These are phyloP conservation scores for Conomelus anceps DNA, from an alignment of 2,888 invertebrate genomes.

Conservation along the genomic window DNA sequence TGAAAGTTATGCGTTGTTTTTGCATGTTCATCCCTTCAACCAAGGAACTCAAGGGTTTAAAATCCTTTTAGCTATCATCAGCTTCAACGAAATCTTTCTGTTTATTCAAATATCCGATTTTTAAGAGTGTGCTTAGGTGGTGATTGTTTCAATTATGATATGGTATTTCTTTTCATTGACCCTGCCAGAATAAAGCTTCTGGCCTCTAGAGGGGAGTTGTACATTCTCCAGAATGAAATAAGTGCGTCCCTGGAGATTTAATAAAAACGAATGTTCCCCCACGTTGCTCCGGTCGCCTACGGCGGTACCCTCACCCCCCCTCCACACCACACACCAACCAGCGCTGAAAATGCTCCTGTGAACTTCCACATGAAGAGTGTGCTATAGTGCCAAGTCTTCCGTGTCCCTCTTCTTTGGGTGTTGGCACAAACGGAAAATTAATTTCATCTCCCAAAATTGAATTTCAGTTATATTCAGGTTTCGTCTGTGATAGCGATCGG, in stretches of 20 bases:
- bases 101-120: no score
- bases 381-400: neutral
- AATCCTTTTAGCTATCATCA: no score
- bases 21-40: no score
- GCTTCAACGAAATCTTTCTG: no score
- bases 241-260: slow-evolving; percentile 9
- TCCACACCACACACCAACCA: neutral
- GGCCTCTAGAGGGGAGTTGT: neutral
- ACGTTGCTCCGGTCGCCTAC: neutral
- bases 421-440: neutral
- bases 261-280: slow-evolving; percentile 10
- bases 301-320: neutral
- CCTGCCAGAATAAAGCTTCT: neutral
- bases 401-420: neutral
- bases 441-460: neutral
- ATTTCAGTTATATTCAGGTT: neutral
- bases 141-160: neutral
- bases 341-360: neutral
- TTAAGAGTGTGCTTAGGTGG: neutral
- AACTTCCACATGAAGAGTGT: neutral
- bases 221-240: slow-evolving; percentile 6
- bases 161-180: neutral
- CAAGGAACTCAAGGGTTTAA: no score
- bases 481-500: neutral
- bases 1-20: no score